Percentiles rank a stretch among this genome's conserved stretches.
Evolutionary conservation across 2,888 invertebrate genomes (phyloP).

Genomic region (Drepanosiphum platanoidis): DNA sequence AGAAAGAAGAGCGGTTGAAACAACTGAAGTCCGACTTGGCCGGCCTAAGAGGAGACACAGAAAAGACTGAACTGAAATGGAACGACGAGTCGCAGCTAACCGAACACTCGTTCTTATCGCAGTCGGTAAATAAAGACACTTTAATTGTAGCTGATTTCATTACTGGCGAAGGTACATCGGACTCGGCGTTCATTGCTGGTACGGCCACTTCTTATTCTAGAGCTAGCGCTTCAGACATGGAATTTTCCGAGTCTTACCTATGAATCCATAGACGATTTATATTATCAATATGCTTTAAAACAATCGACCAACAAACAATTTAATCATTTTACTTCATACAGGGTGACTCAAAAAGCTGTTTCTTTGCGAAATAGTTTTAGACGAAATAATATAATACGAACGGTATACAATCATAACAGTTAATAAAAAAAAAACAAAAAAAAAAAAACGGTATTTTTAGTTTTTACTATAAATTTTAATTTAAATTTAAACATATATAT

Average conservation of each 20-base stretch:
- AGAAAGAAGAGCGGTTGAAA: conserved; percentile 81
- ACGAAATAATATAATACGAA: conserved; percentile 17
- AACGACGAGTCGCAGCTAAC: conserved; percentile 65
- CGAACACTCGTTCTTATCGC: conserved; percentile 63
- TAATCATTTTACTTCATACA: conserved; percentile 59
- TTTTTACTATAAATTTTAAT: neutral
- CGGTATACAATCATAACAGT: conserved; percentile 38
- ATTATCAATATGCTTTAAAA: conserved; percentile 16
- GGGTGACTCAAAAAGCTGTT: conserved; percentile 35
- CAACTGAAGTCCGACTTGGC: conserved; percentile 63
- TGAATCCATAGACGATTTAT: conserved; percentile 67
- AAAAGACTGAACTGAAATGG: conserved; percentile 65
- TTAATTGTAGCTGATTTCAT: conserved; percentile 79
- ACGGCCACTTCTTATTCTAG: conserved; percentile 82
- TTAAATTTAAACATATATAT: neutral
- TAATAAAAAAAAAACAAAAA: no score
- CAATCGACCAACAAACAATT: conserved; percentile 54
- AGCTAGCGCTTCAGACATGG: conserved; percentile 86
- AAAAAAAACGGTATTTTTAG: conserved; percentile 22
- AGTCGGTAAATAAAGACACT: conserved; percentile 72
- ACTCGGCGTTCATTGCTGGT: conserved; percentile 78
- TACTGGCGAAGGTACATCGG: conserved; percentile 81
- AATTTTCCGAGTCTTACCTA: conserved; percentile 89
- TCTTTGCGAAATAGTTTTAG: conserved; percentile 39
- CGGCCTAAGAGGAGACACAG: conserved; percentile 65